Evolutionary conservation across 2,888 invertebrate genomes (phyloP).

Genomic region (Capitulum mitella): DNA sequence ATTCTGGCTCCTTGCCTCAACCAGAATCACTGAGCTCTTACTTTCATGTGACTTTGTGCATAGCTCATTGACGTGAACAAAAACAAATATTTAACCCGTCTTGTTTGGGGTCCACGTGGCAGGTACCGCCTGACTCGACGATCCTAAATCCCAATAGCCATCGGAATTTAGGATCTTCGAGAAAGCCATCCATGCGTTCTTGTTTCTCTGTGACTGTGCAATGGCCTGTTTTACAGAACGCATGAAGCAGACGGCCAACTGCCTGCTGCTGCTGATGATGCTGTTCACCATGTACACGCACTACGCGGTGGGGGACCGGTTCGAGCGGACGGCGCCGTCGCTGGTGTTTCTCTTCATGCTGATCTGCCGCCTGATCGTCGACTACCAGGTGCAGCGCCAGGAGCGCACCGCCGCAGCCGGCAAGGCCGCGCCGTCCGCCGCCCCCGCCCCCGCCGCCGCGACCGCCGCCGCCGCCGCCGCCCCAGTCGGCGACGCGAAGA

Average conservation of each 20-base stretch:
- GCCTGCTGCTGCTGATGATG: conserved; percentile 73
- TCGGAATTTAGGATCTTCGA: no score
- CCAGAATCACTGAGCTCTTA: no score
- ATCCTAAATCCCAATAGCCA: no score
- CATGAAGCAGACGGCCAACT: conserved; percentile 82
- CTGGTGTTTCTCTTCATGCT: conserved; percentile 87
- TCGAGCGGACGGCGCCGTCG: conserved; percentile 82
- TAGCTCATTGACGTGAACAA: no score
- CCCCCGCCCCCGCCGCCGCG: background rate
- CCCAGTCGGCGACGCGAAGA: background rate
- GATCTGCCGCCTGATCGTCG: conserved; percentile 78
- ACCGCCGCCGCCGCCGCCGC: background rate
- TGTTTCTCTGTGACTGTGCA: no score
- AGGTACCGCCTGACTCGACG: no score
- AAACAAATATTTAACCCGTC: no score
- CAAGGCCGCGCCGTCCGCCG: background rate
- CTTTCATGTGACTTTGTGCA: no score
- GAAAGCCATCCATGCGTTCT: no score
- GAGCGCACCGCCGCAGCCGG: background rate
- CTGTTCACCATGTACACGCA: conserved; percentile 86
- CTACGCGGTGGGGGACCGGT: conserved; percentile 83
- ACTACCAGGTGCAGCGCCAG: conserved; percentile 52
- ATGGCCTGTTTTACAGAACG: no score
- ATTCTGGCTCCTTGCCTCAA: no score
- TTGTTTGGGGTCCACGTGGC: no score